Conservation (phyloP, 2,888 invertebrate genomes). For the Sarcophaga carnaria region DNA sequence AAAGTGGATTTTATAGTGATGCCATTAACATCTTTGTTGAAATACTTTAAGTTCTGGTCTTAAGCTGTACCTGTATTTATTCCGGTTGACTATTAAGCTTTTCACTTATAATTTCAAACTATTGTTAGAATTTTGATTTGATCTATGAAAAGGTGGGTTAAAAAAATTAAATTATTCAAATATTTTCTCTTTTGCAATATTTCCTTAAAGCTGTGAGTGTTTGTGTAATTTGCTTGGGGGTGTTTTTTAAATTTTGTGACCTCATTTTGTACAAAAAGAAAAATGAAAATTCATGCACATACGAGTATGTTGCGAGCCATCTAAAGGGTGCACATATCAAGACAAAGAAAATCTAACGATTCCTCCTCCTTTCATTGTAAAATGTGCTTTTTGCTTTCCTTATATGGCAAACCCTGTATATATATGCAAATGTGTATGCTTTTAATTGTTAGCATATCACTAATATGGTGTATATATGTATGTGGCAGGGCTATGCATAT, state of each 20-base stretch:
- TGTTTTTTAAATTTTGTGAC: conserved; percentile 9
- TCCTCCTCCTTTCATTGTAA: too few species aligned
- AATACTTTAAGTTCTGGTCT: too few species aligned
- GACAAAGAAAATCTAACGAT: background rate
- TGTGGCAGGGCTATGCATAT: background rate
- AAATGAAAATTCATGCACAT: conserved; percentile 40
- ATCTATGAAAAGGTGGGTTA: background rate
- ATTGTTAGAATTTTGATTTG: conserved; percentile 27
- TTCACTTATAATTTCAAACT: background rate
- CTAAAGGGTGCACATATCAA: background rate
- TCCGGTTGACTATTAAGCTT: background rate
- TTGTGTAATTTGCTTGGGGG: background rate
- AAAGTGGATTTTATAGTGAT: too few species aligned
- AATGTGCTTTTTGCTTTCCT: background rate
- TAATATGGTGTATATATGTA: background rate
- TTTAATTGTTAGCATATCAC: background rate
- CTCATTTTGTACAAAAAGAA: conserved; percentile 15
- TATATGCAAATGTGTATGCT: background rate
- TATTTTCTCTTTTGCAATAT: background rate
- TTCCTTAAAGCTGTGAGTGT: background rate
- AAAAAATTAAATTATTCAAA: conserved; percentile 17
- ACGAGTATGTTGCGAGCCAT: conserved; percentile 21
- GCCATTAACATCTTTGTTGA: too few species aligned
- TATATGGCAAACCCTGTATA: background rate
- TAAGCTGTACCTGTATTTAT: too few species aligned